Evolutionary conservation across 2,113 vertebrate species (phyloP).

Genomic region (Chlamydotis undulata): DNA sequence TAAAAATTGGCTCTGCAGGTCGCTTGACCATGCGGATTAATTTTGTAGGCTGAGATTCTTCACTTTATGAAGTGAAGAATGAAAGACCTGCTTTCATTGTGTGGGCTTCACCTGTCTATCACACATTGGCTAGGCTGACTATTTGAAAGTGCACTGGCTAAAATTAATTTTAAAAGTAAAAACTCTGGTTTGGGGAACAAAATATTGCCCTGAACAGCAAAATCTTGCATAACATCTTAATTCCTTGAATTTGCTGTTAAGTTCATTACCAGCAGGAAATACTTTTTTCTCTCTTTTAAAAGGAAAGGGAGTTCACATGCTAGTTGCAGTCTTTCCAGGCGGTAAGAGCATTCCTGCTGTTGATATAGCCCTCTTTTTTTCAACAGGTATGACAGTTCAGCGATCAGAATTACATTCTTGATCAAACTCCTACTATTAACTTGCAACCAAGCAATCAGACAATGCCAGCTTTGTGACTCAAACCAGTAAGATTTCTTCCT

Average conservation of each 20-base stretch:
- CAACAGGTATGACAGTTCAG: conserved; percentile 74
- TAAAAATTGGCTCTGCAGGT: not conserved
- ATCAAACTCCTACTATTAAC: conserved; percentile 75
- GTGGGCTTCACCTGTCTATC: not conserved
- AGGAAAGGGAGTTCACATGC: conserved; percentile 4
- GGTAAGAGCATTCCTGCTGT: conserved; percentile 65
- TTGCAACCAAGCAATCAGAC: conserved; percentile 73
- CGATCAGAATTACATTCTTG: conserved; percentile 76
- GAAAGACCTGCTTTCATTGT: not conserved
- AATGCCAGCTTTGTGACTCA: conserved; percentile 74
- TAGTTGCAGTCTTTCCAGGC: conserved; percentile 44
- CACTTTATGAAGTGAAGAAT: not conserved
- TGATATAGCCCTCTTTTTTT: conserved; percentile 73
- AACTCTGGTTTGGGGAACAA: not conserved
- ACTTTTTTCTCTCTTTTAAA: not conserved
- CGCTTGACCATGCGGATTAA: not conserved
- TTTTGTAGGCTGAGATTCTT: not conserved
- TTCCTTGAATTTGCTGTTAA: not conserved
- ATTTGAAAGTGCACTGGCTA: not conserved
- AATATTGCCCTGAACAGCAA: not conserved
- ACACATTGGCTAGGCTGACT: not conserved
- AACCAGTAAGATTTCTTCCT: conserved; percentile 76
- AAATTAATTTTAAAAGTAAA: not conserved
- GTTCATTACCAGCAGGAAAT: conserved; percentile 18
- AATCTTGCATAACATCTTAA: not conserved